Percentiles rank a stretch among this genome's conserved stretches.
Evolutionary conservation across 1,140 invertebrate species (phyloP).

Genomic region (Paracyclopina nana): DNA sequence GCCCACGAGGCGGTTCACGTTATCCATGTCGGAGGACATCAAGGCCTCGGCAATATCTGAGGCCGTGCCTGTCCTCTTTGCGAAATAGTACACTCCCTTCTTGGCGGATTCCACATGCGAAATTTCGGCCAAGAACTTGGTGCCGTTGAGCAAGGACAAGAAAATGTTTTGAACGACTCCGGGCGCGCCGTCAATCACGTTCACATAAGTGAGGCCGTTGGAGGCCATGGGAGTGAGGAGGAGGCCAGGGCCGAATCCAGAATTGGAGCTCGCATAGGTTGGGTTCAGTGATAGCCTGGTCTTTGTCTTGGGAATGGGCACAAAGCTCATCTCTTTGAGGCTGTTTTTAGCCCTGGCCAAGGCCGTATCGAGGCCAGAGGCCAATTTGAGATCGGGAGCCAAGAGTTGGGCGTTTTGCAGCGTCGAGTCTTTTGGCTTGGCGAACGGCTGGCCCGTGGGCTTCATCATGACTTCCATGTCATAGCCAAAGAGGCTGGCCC

Average conservation of each 20-base stretch:
- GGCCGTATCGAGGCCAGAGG: constrained; percentile 60
- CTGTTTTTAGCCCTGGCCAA: constrained; percentile 45
- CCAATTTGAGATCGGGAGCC: constrained; percentile 48
- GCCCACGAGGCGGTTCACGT: constrained; percentile 63
- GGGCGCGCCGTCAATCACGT: constrained; percentile 2
- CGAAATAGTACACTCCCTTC: constrained; percentile 84
- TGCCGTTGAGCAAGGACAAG: constrained; percentile 78
- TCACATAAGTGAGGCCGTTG: constrained; percentile 36
- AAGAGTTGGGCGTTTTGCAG: constrained; percentile 18
- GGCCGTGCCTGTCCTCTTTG: too few species aligned
- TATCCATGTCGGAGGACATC: constrained; percentile 62
- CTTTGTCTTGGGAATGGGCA: too few species aligned
- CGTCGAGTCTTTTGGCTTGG: constrained; percentile 14
- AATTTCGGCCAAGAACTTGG: constrained; percentile 63
- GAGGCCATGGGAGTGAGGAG: constrained; percentile 58
- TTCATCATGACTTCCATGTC: constrained; percentile 65
- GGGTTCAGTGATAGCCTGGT: constrained; percentile 19
- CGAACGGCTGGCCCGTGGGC: constrained; percentile 41
- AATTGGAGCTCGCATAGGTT: constrained; percentile 52
- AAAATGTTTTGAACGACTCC: constrained; percentile 48
- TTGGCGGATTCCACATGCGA: constrained; percentile 65
- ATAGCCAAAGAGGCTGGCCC: constrained; percentile 70
- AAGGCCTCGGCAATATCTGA: constrained; percentile 68
- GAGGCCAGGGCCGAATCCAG: constrained; percentile 73
- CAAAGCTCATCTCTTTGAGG: constrained; percentile 19